Percentiles rank a stretch among this genome's conserved stretches.
These are phyloP conservation scores for Eristalis intricaria DNA, from an alignment of 2,888 invertebrate species.

Conservation along the genomic window DNA sequence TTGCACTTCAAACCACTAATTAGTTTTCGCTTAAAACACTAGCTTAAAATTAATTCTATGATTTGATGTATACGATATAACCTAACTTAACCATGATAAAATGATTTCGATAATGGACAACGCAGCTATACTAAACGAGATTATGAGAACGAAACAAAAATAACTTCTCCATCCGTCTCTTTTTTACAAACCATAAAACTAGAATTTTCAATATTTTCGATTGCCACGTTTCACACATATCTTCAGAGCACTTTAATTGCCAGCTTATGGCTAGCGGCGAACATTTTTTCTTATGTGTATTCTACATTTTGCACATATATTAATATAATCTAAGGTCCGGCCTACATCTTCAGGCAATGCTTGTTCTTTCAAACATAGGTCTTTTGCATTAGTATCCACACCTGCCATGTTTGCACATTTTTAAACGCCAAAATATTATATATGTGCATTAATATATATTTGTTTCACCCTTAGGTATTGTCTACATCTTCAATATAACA, in stretches of 20 bases:
- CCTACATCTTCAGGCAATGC: too few species aligned
- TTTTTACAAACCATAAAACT: slow-evolving; percentile 32
- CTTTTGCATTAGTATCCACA: too few species aligned
- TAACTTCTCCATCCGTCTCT: slow-evolving; percentile 43
- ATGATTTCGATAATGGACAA: slow-evolving; percentile 76
- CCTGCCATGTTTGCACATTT: too few species aligned
- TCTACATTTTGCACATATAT: neutral
- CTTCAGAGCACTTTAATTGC: neutral
- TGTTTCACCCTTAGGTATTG: too few species aligned
- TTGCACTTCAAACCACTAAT: slow-evolving; percentile 81
- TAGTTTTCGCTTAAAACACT: slow-evolving; percentile 82
- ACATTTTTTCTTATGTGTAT: neutral
- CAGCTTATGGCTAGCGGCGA: slow-evolving; percentile 30
- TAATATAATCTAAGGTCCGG: too few species aligned
- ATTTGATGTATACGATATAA: slow-evolving; percentile 82
- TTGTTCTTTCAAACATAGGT: too few species aligned
- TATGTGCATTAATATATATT: too few species aligned
- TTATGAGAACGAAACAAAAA: slow-evolving; percentile 63
- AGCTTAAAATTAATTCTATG: slow-evolving; percentile 82
- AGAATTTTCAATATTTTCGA: slow-evolving; percentile 35
- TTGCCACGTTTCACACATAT: slow-evolving; percentile 68
- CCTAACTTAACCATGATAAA: slow-evolving; percentile 82
- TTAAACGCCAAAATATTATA: too few species aligned
- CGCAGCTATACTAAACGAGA: slow-evolving; percentile 66
- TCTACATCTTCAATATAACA: too few species aligned